Evolutionary conservation across 30 jellyfish, hydroid and myxozoan species (phyloP), one percentile per base, ranked within the genome.

Genomic region (Nemopilema nomurai): DNA sequence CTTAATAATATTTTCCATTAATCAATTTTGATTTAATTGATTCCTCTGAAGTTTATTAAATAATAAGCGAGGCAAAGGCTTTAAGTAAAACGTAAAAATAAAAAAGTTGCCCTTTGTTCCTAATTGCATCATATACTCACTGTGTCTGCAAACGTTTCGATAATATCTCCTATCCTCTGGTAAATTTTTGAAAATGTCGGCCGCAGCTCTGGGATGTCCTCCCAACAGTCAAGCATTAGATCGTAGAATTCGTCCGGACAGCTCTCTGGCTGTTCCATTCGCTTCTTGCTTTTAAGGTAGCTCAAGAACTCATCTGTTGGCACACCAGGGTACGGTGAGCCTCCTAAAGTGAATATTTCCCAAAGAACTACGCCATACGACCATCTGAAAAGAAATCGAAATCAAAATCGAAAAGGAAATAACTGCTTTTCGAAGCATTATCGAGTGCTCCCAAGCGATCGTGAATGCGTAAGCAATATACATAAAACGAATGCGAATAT

Each of bases 241-340:
- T 57, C 92, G 76, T 95, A 95, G 69, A 90, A 77, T 23, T 77
- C 88, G 51, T 85, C 87, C 0, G 99, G 99, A 77, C 99, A 95
- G 65, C 69, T 31, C 20, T 95, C 97, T 20, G 99, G 97, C 71
- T 81, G 87, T 19, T 90, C 97, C 99, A 95, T 95, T 16, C 97
- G 90, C 30, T 51, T 79, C 9, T 96, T 91, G 4, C 82, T 90
- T 67, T 77, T 91, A 0, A 95, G 81, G 74, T 30, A 90, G 29
- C 73, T 29, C 29, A 86, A 32, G 32, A 95, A 79, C 33, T 86
- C 96, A 52, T 90, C 97, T 16, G 97, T 90, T 0, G 97, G 79
- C 70, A 95, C 49, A 51, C 99, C 99, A 21, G 99, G 99, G 49
- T 95, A 95, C n/a, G 99, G 99, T 69, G 99, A 95, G 1, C 98